Percentiles rank a stretch among this genome's conserved stretches.
phyloP scores from a whole-genome alignment of 1,140 invertebrate species.

The Mesaphorura yosii region DNA sequence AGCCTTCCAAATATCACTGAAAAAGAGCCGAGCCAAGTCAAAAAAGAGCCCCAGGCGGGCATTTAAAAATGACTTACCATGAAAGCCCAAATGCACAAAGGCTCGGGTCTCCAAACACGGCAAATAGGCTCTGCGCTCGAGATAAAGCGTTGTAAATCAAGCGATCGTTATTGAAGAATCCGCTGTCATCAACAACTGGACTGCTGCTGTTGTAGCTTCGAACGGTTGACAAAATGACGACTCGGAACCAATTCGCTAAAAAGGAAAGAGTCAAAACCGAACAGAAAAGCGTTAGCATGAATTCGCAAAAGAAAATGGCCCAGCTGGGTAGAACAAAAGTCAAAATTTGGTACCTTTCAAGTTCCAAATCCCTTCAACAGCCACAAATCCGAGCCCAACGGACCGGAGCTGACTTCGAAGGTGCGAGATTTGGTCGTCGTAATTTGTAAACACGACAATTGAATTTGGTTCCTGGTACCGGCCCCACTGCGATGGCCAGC shows the following conservation, averaged over 20 bases:
- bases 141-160: conserved; percentile 77
- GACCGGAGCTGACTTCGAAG: conserved; percentile 68
- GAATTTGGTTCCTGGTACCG: conserved; percentile 34
- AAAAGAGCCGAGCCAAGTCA: no score
- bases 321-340: not conserved
- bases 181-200: conserved; percentile 50
- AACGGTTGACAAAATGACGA: conserved; percentile 74
- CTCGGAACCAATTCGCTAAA: conserved; percentile 67
- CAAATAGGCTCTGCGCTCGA: conserved; percentile 70
- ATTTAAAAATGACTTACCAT: conserved; percentile 38
- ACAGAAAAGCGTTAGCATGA: not conserved
- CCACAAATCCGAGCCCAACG: conserved; percentile 57
- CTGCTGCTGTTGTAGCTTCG: conserved; percentile 55
- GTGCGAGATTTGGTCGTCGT: conserved; percentile 63
- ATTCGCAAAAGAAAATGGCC: not conserved
- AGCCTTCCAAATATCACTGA: conserved; percentile 15
- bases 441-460: conserved; percentile 50
- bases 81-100: conserved; percentile 70
- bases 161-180: conserved; percentile 72
- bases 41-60: not conserved
- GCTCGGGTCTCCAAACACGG: conserved; percentile 75
- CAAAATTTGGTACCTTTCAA: no score
- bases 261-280: conserved; percentile 1
- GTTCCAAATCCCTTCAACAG: conserved; percentile 72
- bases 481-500: conserved; percentile 43